phyloP scores from a whole-genome alignment of 92 coral and sea anemone species.

The Palythoa heliodiscus region DNA sequence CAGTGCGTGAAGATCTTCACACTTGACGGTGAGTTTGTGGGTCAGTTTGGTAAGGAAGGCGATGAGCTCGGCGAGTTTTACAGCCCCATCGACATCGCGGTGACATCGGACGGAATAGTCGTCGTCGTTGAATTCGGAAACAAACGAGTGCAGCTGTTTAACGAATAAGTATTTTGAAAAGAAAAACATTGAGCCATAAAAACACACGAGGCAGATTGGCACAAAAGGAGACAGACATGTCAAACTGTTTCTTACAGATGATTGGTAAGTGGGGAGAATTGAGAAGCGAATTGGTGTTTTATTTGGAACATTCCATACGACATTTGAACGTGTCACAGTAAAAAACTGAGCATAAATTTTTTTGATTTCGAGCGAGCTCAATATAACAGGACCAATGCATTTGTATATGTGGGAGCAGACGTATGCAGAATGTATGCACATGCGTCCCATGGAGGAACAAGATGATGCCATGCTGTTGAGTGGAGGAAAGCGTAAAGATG shows the following conservation, averaged over 20 bases:
- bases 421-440: no score
- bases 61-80: constrained; percentile 67
- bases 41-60: constrained; percentile 67
- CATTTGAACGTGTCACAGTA: background rate
- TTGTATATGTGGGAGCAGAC: background rate
- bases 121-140: constrained; percentile 73
- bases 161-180: background rate
- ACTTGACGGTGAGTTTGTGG: constrained; percentile 62
- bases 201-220: no score
- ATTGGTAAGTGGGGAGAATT: background rate
- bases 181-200: background rate
- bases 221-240: background rate
- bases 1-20: constrained; percentile 77
- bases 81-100: constrained; percentile 79
- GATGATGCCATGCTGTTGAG: no score
- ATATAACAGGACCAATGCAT: background rate
- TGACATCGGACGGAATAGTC: constrained; percentile 58
- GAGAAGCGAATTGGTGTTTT: background rate
- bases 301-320: no score
- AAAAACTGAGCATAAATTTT: no score
- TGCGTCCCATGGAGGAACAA: no score
- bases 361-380: background rate
- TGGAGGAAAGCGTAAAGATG: no score
- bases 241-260: background rate
- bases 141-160: constrained; percentile 65